Evolutionary conservation across 2,113 vertebrate genomes (phyloP), one percentile per base, ranked within the genome.

Genomic region (Myiozetetes cayanensis): DNA sequence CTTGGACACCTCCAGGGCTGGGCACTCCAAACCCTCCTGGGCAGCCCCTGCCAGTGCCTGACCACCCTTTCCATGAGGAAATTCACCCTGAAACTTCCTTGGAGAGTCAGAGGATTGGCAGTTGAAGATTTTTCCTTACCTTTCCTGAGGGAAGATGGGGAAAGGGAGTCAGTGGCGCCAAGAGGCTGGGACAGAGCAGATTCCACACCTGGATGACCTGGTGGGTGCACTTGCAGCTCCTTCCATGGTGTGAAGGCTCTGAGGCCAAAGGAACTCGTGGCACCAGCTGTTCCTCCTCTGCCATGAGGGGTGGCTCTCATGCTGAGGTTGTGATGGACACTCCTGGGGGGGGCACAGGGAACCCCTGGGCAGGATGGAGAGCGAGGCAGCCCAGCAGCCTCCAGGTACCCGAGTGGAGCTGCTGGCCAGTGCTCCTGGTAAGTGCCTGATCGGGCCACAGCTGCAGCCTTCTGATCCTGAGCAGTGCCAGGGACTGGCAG

Each of bases 301-400:
- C 30, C 2, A 0, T 0, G 3, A 28, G 12, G 0, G 17, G 21
- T 19, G 58, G 47, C 84, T 24, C 7, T 6, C 52, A 11, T 2
- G 4, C 21, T 1, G 2, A 4, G 10, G 31, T 1, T 12, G 28
- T 4, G n/a, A 6, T 1, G 39, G 82, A 7, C 72, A 23, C 30
- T 20, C 3, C 2, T 2, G 0, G 2, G 2, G 39, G 65, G 47
- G 19, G 7, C 5, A 6, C 0, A 5, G 49, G 39, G 21, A 52
- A 16, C 28, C 17, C 31, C 8, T 1, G 31, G n/a, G 35, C 13
- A 46, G 37, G 4, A 2, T 22, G 58, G 58, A 10, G 15, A 18
- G 52, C 1, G 2, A 30, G 56, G 58, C 15, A 25, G 21, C 44
- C 30, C 33, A 44, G 14, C 16, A n/a, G 49, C 1, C 22, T 17